A percentile compares a stretch with the other conserved stretches of the same genome.
Evolutionary conservation across 2,888 invertebrate genomes (phyloP).

Genomic region (Macrophya annulata): DNA sequence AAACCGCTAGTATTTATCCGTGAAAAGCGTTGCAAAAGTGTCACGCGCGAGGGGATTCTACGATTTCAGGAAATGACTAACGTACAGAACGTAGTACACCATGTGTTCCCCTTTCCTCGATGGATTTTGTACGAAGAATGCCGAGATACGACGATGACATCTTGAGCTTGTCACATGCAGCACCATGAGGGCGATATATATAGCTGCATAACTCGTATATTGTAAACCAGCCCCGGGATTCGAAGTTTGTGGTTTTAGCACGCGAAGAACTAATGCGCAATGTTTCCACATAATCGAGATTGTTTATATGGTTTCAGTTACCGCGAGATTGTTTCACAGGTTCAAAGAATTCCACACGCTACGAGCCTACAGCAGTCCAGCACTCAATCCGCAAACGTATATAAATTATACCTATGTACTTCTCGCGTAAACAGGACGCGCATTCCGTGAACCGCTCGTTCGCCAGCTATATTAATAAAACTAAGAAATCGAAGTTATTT

Average conservation of each 20-base stretch:
- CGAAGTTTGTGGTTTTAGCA: neutral
- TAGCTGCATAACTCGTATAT: neutral
- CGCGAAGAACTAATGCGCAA: neutral
- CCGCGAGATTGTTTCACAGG: neutral
- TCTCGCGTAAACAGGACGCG: neutral
- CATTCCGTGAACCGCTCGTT: neutral
- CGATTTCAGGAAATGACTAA: conserved; percentile 41
- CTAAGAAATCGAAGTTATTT: neutral
- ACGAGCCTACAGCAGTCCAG: neutral
- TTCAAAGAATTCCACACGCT: neutral
- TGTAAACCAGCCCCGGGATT: neutral
- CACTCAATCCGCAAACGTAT: neutral
- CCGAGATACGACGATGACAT: neutral
- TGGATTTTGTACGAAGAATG: neutral
- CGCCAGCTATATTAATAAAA: neutral
- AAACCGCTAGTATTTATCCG: conserved; percentile 22
- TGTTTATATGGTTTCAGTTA: neutral
- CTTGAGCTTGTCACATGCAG: neutral
- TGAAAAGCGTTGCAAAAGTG: conserved; percentile 20
- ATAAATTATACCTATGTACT: neutral
- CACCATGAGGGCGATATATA: too few species aligned
- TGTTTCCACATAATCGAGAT: neutral
- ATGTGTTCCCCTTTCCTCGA: too few species aligned
- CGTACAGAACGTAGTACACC: neutral
- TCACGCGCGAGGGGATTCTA: conserved; percentile 42